Conservation (phyloP, 2,113 vertebrate genomes). For the Opisthocomus hoazin region DNA sequence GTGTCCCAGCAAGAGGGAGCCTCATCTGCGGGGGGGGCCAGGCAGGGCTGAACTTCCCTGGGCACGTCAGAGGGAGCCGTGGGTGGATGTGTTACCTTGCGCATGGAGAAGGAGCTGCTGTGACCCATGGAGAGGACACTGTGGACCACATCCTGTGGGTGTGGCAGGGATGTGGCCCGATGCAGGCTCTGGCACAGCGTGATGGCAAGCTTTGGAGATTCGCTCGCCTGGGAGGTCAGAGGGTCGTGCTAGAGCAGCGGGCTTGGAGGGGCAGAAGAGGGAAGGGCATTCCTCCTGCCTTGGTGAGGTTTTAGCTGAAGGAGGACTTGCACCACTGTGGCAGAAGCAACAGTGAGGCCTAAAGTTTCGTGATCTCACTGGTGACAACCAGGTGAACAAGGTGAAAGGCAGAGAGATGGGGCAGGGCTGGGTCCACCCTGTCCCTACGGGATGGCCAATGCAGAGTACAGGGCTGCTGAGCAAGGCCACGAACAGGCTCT, state of each 20-base stretch:
- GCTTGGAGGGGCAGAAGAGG: background rate
- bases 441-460: rapidly evolving
- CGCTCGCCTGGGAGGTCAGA: background rate
- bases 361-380: background rate
- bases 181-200: rapidly evolving
- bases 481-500: background rate
- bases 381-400: background rate
- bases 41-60: background rate
- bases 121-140: background rate
- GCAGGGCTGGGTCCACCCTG: background rate
- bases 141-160: background rate
- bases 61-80: background rate
- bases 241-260: background rate
- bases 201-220: background rate
- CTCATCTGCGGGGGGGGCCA: rapidly evolving
- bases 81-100: background rate
- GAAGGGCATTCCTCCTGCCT: background rate
- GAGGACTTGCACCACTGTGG: background rate
- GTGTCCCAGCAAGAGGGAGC: background rate
- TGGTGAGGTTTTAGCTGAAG: background rate
- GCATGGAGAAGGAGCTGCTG: background rate
- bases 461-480: background rate
- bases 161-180: background rate
- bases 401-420: background rate
- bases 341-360: background rate